Evolutionary conservation across 2,888 invertebrate species (phyloP).

Genomic region (Nymphalis polychloros): DNA sequence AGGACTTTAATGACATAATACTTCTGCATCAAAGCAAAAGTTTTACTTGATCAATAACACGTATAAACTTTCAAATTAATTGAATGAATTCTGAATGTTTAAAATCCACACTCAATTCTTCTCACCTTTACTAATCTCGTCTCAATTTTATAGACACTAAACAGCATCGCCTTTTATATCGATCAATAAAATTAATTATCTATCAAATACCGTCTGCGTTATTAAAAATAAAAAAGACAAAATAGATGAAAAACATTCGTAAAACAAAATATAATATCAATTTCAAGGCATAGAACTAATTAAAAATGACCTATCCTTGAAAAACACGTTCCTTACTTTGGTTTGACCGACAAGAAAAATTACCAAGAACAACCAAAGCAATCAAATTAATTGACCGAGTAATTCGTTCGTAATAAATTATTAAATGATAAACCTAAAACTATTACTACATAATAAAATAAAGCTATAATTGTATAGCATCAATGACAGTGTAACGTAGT

Average conservation of each 20-base stretch:
- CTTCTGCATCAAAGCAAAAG: too few relatives aligned
- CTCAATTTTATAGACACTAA: not conserved
- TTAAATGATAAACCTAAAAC: slow-evolving; percentile 9
- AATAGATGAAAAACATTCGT: slow-evolving; percentile 18
- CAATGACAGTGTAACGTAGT: not conserved
- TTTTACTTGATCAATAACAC: too few relatives aligned
- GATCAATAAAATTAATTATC: slow-evolving; percentile 27
- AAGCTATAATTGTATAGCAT: not conserved
- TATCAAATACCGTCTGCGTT: not conserved
- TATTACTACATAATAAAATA: slow-evolving; percentile 1
- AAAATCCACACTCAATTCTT: too few relatives aligned
- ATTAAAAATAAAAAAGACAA: not conserved
- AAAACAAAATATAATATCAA: slow-evolving; percentile 21
- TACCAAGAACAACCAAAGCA: slow-evolving; percentile 12
- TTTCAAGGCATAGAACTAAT: slow-evolving; percentile 11
- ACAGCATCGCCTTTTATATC: slow-evolving; percentile 21
- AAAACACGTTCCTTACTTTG: slow-evolving; percentile 23
- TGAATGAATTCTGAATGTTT: too few relatives aligned
- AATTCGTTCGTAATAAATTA: slow-evolving; percentile 10
- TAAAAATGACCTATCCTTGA: slow-evolving; percentile 27
- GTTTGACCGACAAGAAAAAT: slow-evolving; percentile 26
- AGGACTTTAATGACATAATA: too few relatives aligned
- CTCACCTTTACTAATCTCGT: too few relatives aligned
- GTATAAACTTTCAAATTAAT: too few relatives aligned
- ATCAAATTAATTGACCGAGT: slow-evolving; percentile 28